Evolutionary conservation across 2,888 invertebrate species (phyloP).

Genomic region (Nomada hirtipes): DNA sequence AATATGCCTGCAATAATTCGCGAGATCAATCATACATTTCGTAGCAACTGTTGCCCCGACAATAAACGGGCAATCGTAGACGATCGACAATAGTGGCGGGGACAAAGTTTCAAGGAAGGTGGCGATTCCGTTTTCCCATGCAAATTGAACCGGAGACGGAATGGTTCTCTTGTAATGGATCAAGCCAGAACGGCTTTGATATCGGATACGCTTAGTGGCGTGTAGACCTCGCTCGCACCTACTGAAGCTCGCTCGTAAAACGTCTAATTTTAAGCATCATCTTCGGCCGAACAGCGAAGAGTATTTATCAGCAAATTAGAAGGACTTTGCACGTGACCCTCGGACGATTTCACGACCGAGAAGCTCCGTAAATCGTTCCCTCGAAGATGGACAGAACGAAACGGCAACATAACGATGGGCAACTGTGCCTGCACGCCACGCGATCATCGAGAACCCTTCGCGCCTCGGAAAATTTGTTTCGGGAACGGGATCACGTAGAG

Average conservation of each 20-base stretch:
- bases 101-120: no score
- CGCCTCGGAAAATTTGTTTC: no score
- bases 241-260: constrained; percentile 73
- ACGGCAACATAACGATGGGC: constrained; percentile 21
- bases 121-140: no score
- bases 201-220: constrained; percentile 74
- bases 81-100: no score
- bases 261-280: constrained; percentile 76
- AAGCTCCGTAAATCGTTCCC: constrained; percentile 46
- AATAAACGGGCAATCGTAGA: neutral
- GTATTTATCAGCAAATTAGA: constrained; percentile 78
- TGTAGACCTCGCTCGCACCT: constrained; percentile 63
- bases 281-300: constrained; percentile 54
- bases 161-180: constrained; percentile 50
- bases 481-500: no score
- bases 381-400: constrained; percentile 30
- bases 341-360: constrained; percentile 32
- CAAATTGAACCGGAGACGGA: neutral
- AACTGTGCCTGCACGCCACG: neutral
- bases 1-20: constrained; percentile 81
- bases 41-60: neutral
- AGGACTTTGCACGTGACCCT: constrained; percentile 36
- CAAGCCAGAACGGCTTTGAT: constrained; percentile 69
- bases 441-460: no score
- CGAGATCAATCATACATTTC: neutral